Percentiles rank a stretch among this genome's conserved stretches.
phyloP scores from a whole-genome alignment of 2,888 invertebrate genomes.

The Oligia latruncula region DNA sequence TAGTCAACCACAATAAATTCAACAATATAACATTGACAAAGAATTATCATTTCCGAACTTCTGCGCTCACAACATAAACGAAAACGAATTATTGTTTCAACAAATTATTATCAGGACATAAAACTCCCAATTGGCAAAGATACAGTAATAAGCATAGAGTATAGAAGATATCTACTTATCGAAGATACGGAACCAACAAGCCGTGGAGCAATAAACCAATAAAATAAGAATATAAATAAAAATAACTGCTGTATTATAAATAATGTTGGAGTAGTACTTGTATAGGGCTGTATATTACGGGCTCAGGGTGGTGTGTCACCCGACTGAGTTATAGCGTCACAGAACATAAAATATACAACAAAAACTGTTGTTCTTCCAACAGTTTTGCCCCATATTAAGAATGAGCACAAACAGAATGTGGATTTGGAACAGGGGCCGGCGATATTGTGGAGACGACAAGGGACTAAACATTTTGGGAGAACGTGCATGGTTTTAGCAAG shows the following conservation, averaged over 20 bases:
- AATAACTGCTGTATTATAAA: slow-evolving; percentile 85
- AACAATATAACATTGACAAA: slow-evolving; percentile 53
- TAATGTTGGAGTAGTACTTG: slow-evolving; percentile 78
- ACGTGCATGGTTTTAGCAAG: neutral
- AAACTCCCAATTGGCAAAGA: slow-evolving; percentile 66
- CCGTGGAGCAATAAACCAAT: slow-evolving; percentile 87
- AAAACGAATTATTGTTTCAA: slow-evolving; percentile 64
- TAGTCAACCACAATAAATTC: slow-evolving; percentile 17
- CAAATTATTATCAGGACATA: slow-evolving; percentile 57
- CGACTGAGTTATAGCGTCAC: slow-evolving; percentile 88
- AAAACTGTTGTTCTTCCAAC: slow-evolving; percentile 90
- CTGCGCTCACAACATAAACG: slow-evolving; percentile 13
- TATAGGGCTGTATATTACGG: slow-evolving; percentile 80
- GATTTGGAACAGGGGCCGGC: slow-evolving; percentile 79
- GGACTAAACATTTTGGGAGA: slow-evolving; percentile 17
- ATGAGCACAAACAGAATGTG: slow-evolving; percentile 89
- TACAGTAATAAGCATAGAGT: slow-evolving; percentile 73
- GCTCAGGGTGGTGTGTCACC: slow-evolving; percentile 86
- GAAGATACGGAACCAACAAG: slow-evolving; percentile 78
- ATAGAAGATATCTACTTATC: slow-evolving; percentile 78
- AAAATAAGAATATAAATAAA: slow-evolving; percentile 87
- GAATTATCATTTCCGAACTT: slow-evolving; percentile 52
- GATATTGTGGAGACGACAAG: slow-evolving; percentile 74
- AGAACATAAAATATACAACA: slow-evolving; percentile 89
- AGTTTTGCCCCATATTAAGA: slow-evolving; percentile 90